Evolutionary conservation across 2,113 vertebrate genomes (phyloP).

Genomic region (Lagopus muta): DNA sequence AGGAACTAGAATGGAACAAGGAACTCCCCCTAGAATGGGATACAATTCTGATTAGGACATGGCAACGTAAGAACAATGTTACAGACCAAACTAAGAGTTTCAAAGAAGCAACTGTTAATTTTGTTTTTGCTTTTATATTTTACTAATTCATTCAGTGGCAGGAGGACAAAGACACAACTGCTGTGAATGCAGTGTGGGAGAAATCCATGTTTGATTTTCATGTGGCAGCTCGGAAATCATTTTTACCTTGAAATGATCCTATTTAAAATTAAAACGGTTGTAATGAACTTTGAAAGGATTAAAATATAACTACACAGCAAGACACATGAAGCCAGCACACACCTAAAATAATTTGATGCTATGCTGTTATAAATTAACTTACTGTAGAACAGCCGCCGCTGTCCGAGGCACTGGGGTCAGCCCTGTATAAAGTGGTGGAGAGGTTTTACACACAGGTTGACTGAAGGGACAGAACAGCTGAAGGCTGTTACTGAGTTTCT

Average conservation of each 20-base stretch:
- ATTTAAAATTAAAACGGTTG: slow-evolving; percentile 9
- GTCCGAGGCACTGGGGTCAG: background rate
- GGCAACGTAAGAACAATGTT: background rate
- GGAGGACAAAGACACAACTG: rapidly evolving
- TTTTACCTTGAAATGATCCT: slow-evolving; percentile 10
- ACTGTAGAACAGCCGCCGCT: background rate
- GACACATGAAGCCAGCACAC: background rate
- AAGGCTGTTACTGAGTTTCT: background rate
- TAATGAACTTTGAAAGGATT: background rate
- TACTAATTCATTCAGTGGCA: background rate
- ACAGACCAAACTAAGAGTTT: background rate
- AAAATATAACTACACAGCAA: background rate
- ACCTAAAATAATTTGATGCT: background rate
- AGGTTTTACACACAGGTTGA: background rate
- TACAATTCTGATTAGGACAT: background rate
- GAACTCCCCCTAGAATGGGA: background rate
- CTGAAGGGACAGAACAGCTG: background rate
- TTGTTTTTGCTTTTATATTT: background rate
- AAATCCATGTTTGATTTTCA: background rate
- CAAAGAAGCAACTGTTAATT: background rate
- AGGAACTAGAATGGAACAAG: background rate
- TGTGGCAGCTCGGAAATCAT: background rate
- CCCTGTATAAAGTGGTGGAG: background rate
- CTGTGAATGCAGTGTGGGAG: background rate
- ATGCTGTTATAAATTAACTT: background rate